phyloP scores from a whole-genome alignment of 2,888 invertebrate species.

The Tetanocera ferruginea region DNA sequence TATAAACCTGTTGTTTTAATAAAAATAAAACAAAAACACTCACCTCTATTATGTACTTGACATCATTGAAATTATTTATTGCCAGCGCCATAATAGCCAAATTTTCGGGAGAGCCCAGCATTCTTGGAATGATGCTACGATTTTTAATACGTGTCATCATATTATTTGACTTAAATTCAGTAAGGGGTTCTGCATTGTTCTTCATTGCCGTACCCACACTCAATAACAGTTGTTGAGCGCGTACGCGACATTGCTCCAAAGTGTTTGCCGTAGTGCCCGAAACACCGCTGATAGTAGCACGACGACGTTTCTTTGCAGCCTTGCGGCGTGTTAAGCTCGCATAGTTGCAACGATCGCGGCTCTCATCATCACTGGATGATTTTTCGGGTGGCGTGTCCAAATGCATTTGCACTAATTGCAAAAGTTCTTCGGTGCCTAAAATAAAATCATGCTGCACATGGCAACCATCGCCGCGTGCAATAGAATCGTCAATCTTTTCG shows the following conservation, averaged over 20 bases:
- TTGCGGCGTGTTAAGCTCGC: conserved; percentile 62
- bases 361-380: conserved; percentile 66
- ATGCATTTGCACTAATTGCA: conserved; percentile 63
- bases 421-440: conserved; percentile 61
- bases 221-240: conserved; percentile 41
- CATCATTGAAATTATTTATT: conserved; percentile 80
- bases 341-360: conserved; percentile 59
- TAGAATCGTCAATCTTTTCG: conserved; percentile 60
- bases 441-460: conserved; percentile 50
- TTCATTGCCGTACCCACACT: conserved; percentile 41
- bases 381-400: conserved; percentile 56
- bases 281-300: conserved; percentile 61
- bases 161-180: conserved; percentile 33
- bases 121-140: conserved; percentile 68
- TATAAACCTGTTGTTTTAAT: not conserved
- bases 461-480: conserved; percentile 41
- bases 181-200: conserved; percentile 3
- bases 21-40: conserved; percentile 47
- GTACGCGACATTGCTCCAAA: conserved; percentile 32
- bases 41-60: conserved; percentile 86
- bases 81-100: conserved; percentile 83
- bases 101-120: conserved; percentile 83
- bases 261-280: conserved; percentile 34
- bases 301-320: conserved; percentile 58
- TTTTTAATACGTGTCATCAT: conserved; percentile 47